Conservation (phyloP, 1,140 invertebrate species). For the Ruditapes philippinarum region DNA sequence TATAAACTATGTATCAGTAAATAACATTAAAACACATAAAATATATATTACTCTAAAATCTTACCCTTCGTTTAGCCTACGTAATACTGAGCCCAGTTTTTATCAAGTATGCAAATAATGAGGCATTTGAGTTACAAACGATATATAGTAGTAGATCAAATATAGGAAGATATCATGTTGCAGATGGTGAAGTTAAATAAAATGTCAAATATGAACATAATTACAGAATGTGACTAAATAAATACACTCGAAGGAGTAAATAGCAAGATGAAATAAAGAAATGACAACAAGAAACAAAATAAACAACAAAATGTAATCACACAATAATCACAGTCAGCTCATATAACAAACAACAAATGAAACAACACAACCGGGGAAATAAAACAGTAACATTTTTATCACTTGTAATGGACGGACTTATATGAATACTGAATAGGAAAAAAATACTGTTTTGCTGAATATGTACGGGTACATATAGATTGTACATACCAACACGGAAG, state of each 20-base stretch:
- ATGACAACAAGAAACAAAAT: background rate
- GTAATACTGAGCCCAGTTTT: background rate
- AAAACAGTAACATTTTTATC: background rate
- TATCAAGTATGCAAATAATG: no score
- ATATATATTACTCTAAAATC: background rate
- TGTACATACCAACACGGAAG: no score
- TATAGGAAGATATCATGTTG: no score
- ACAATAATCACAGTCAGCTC: slow-evolving; percentile 11
- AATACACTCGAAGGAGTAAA: slow-evolving; percentile 16
- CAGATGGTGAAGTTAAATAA: no score
- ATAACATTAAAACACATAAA: slow-evolving; percentile 6
- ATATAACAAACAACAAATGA: slow-evolving; percentile 14
- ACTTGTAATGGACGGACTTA: background rate
- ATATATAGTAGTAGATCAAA: no score
- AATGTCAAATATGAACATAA: background rate
- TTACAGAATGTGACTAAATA: slow-evolving; percentile 41
- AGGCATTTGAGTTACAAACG: no score
- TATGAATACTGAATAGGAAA: no score
- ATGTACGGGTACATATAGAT: no score
- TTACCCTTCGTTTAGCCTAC: background rate
- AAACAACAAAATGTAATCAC: background rate
- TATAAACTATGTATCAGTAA: slow-evolving; percentile 25
- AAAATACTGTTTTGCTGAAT: no score
- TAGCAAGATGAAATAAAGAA: background rate
- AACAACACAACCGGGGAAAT: background rate